Evolutionary conservation across 2,113 vertebrate genomes (phyloP).

Genomic region (Meleagris gallopavo): DNA sequence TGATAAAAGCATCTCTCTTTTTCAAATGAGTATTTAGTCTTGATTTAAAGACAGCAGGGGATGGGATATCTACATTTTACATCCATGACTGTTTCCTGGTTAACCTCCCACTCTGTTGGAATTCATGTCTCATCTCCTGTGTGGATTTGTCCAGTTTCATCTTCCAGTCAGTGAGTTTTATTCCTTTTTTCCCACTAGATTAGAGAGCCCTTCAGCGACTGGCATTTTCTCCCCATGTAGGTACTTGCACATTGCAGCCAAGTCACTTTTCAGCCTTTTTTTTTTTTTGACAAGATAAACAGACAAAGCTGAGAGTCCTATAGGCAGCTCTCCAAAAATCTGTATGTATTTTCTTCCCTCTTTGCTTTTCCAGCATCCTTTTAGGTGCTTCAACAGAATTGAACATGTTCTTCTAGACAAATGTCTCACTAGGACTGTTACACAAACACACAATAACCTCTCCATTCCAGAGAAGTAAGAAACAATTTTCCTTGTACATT

Average conservation of each 20-base stretch:
- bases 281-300: neutral
- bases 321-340: neutral
- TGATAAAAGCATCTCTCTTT: neutral
- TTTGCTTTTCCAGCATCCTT: neutral
- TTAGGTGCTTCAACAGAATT: neutral
- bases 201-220: neutral
- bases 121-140: neutral
- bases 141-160: neutral
- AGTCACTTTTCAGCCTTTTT: neutral
- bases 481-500: neutral
- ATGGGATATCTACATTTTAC: neutral
- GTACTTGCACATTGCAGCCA: neutral
- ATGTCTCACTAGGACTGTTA: neutral
- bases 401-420: neutral
- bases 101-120: slow-evolving; percentile 6
- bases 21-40: neutral
- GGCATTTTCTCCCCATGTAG: neutral
- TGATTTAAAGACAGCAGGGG: neutral
- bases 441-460: neutral
- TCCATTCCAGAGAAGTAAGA: neutral
- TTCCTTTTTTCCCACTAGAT: neutral
- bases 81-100: neutral
- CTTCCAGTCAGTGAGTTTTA: neutral
- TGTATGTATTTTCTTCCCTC: neutral
- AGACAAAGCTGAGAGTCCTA: neutral